Base-by-base conservation (phyloP, 2,888 invertebrate species). In the Drosophila stalkeri region DNA sequence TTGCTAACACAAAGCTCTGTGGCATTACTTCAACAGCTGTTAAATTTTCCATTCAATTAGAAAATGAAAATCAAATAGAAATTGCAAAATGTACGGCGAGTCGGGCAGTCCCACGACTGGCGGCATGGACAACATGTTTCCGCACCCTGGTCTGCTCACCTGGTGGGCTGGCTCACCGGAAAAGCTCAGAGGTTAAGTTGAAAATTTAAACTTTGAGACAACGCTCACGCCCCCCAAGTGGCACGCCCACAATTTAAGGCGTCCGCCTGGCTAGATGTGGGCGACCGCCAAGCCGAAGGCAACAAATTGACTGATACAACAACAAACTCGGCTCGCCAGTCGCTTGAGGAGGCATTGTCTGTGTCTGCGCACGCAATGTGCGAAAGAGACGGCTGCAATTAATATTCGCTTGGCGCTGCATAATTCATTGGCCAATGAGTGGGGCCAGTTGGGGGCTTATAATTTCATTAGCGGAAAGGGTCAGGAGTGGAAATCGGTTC, bases 101-200 rank as follows among this genome's bases (percentile, higher is more conserved):
- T 35, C 33, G 61, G 44, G 52, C 33, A n/a, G 47, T 63, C 71
- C 56, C 55, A 51, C 46, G 49, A 33, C 31, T 27, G 47, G 33
- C n/a, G 41, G 20, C 46, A 20, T 16, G 46, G 35, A 52, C 33
- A 52, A 52, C 23, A 35, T 39, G 11, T 39, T 27, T 23, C 57
- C 57, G 57, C 57, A 14, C 57, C 57, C 57, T 57, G 33, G 33
- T 20, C 51, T 14, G 51, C 51, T 33, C 51, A 54, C 52, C 16
- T 54, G 52, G 52, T 37, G 5, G 1, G 69, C 72, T 63, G 1
- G 69, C 72, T 63, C 73, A 72, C 60, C 62, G 76, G 70, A 68
- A 79, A 82, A 89, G 89, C 79, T 85, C 77, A 87, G 72, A 87
- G 86, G 89, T 87, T 89, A 89, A 86, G 77, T 82, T 82, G 79